Evolutionary conservation across 2,797 vertebrate genomes (phyloP).

Genomic region (Numenius phaeopus): DNA sequence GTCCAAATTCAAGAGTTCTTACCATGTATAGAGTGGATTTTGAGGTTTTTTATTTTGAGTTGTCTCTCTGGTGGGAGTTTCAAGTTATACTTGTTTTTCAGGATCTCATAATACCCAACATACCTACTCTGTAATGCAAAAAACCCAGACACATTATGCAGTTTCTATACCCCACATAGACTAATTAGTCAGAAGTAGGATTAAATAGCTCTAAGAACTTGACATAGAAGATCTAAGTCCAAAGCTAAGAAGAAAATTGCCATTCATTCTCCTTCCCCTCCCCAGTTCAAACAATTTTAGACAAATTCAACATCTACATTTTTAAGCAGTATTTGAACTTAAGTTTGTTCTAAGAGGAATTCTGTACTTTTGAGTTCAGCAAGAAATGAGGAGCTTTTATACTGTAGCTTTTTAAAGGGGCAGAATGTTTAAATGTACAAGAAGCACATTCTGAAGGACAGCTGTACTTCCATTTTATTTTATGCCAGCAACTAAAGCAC

Average conservation of each 20-base stretch:
- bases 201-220: too few species aligned
- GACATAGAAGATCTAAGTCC: too few species aligned
- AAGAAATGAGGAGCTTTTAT: neutral
- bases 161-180: neutral
- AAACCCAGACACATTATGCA: slow-evolving; percentile 49
- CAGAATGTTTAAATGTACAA: neutral
- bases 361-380: neutral
- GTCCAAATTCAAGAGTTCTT: slow-evolving; percentile 55
- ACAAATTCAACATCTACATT: neutral
- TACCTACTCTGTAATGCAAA: slow-evolving; percentile 89
- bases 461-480: neutral
- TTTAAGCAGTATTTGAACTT: neutral
- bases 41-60: slow-evolving; percentile 87
- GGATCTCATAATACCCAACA: slow-evolving; percentile 92
- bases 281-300: neutral
- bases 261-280: neutral
- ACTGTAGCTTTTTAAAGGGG: neutral
- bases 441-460: neutral
- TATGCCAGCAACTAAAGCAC: neutral
- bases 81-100: slow-evolving; percentile 89
- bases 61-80: slow-evolving; percentile 86
- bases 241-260: neutral
- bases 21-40: slow-evolving; percentile 91
- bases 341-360: neutral
- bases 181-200: neutral